phyloP scores from a whole-genome alignment of 2,888 invertebrate genomes.

The Notodonta dromedarius region DNA sequence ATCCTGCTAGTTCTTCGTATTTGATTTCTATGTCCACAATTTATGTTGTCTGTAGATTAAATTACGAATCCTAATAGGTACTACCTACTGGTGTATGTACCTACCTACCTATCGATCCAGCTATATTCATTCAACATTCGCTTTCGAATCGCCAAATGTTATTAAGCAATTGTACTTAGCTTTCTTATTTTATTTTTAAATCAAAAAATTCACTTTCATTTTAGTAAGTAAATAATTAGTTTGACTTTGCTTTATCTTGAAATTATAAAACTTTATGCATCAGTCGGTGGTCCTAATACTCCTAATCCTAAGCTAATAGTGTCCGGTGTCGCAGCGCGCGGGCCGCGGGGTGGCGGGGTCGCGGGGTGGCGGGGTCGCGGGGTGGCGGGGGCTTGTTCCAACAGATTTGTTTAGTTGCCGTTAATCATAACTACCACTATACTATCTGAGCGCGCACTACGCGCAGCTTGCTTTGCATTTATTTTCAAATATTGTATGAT shows the following conservation, averaged over 20 bases:
- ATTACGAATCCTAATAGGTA: no score
- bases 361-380: neutral
- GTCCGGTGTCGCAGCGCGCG: neutral
- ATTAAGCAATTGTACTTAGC: neutral
- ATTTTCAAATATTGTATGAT: neutral
- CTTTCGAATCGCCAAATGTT: neutral
- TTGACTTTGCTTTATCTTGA: neutral
- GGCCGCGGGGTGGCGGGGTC: neutral
- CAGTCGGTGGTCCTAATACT: slow-evolving; percentile 2
- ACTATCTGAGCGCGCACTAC: neutral
- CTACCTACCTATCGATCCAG: neutral
- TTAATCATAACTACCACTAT: neutral
- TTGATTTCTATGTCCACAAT: no score
- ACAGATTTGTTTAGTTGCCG: slow-evolving; percentile 2
- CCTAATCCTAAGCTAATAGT: slow-evolving; percentile 1
- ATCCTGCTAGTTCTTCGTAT: no score
- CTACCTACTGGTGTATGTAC: neutral
- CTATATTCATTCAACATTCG: neutral
- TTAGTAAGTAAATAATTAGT: neutral
- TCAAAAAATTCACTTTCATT: neutral
- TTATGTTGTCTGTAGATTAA: no score
- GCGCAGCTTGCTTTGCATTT: neutral
- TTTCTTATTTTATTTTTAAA: neutral
- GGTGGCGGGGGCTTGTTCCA: neutral
- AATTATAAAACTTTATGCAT: neutral